Evolutionary conservation across 2,113 vertebrate genomes (phyloP).

Genomic region (Theristicus caerulescens): DNA sequence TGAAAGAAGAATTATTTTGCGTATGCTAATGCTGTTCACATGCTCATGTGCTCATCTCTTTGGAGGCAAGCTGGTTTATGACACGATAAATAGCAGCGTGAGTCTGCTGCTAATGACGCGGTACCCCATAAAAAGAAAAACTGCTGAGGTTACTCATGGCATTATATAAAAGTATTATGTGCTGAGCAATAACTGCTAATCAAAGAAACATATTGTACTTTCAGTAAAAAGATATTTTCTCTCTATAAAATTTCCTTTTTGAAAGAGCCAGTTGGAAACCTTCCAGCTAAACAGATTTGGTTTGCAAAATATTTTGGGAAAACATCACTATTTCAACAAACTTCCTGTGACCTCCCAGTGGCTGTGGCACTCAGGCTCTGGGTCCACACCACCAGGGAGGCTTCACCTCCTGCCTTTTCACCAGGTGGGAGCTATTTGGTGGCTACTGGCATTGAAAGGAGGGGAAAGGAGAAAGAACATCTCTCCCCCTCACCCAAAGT

Average conservation of each 20-base stretch:
- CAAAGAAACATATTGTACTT: not conserved
- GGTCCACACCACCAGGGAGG: fast-evolving
- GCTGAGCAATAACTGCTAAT: not conserved
- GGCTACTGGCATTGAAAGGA: not conserved
- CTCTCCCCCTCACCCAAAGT: not conserved
- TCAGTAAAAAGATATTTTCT: not conserved
- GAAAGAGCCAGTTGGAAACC: not conserved
- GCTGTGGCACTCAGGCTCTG: not conserved
- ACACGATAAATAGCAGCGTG: not conserved
- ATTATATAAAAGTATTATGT: not conserved
- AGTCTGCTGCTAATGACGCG: not conserved
- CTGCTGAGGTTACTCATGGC: not conserved
- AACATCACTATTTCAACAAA: not conserved
- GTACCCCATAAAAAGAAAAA: not conserved
- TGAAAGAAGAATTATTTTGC: not conserved
- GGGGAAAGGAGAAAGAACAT: not conserved
- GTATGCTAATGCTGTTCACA: not conserved
- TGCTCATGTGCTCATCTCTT: not conserved
- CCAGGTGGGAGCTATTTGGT: fast-evolving
- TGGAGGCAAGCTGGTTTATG: not conserved
- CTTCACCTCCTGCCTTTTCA: not conserved
- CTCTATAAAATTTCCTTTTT: not conserved
- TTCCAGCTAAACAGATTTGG: not conserved
- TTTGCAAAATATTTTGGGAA: not conserved
- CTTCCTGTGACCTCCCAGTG: not conserved